Percentiles rank a stretch among this genome's conserved stretches.
These are phyloP conservation scores for Pelecanoides urinatrix DNA, from an alignment of 2,113 vertebrate species.

Conservation along the genomic window DNA sequence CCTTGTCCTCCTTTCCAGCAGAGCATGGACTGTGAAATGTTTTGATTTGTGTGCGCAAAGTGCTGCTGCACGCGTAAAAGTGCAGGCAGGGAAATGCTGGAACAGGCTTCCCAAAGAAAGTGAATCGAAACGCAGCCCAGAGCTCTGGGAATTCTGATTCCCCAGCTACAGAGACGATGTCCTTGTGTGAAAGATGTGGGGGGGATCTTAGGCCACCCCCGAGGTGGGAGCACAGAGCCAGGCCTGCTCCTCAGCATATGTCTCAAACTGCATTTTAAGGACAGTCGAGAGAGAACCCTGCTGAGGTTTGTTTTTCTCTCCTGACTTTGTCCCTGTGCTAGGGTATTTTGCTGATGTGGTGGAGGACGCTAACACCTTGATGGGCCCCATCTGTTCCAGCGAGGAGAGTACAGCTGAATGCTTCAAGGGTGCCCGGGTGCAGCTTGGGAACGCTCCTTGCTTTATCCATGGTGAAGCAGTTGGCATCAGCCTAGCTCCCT, in stretches of 20 bases:
- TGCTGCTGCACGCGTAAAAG: neutral
- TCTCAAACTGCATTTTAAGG: neutral
- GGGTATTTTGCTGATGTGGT: constrained; percentile 35
- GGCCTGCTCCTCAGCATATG: neutral
- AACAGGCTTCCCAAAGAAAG: neutral
- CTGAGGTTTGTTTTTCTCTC: neutral
- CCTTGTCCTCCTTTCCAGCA: neutral
- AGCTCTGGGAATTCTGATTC: neutral
- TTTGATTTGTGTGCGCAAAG: neutral
- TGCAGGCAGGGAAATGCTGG: neutral
- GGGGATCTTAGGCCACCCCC: neutral
- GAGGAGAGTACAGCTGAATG: constrained; percentile 21
- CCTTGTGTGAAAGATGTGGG: neutral
- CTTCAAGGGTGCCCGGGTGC: neutral
- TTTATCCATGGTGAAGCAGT: neutral
- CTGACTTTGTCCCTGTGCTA: neutral
- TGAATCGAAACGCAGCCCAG: neutral
- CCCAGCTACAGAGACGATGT: neutral
- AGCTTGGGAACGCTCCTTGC: constrained; percentile 42
- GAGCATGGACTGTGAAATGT: neutral
- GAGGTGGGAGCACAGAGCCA: neutral
- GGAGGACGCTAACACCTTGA: constrained; percentile 53
- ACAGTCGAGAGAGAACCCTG: fast-evolving
- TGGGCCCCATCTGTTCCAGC: constrained; percentile 56
- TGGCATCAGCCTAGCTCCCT: constrained; percentile 43